Percentiles rank a stretch among this genome's conserved stretches.
Conservation (phyloP, 2,797 vertebrate genomes). For the Myotis vivesi region DNA sequence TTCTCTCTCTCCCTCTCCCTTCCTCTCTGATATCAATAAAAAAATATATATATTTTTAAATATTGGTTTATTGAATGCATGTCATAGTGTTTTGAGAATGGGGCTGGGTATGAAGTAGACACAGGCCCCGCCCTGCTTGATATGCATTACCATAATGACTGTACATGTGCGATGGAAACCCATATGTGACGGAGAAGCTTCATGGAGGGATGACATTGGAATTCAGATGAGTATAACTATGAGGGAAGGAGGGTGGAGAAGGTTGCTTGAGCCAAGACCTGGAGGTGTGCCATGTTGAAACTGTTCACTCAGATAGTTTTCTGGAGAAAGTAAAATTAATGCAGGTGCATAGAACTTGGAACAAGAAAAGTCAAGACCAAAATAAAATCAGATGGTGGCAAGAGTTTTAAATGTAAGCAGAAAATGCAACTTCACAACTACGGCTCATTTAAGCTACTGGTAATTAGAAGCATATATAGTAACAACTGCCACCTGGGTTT, state of each 20-base stretch:
- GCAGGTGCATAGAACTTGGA: background rate
- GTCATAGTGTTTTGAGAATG: background rate
- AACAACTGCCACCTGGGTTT: conserved; percentile 24
- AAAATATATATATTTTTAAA: background rate
- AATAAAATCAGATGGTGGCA: background rate
- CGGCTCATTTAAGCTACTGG: conserved; percentile 32
- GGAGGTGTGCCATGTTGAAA: background rate
- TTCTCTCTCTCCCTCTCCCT: too few relatives aligned
- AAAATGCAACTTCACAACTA: conserved; percentile 33
- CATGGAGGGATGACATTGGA: background rate
- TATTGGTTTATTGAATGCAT: background rate
- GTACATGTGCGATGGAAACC: background rate
- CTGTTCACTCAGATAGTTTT: background rate
- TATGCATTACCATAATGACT: background rate
- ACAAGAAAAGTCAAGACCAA: background rate
- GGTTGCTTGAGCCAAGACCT: background rate
- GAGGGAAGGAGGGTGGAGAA: background rate
- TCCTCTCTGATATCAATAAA: too few relatives aligned
- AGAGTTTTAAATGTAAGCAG: background rate
- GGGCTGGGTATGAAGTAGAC: background rate
- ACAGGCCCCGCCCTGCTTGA: background rate
- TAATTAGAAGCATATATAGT: conserved; percentile 57
- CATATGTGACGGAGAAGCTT: background rate
- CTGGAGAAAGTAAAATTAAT: conserved; percentile 7
- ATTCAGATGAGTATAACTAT: background rate